Evolutionary conservation across 2,113 vertebrate genomes (phyloP).

Genomic region (Chauna torquata): DNA sequence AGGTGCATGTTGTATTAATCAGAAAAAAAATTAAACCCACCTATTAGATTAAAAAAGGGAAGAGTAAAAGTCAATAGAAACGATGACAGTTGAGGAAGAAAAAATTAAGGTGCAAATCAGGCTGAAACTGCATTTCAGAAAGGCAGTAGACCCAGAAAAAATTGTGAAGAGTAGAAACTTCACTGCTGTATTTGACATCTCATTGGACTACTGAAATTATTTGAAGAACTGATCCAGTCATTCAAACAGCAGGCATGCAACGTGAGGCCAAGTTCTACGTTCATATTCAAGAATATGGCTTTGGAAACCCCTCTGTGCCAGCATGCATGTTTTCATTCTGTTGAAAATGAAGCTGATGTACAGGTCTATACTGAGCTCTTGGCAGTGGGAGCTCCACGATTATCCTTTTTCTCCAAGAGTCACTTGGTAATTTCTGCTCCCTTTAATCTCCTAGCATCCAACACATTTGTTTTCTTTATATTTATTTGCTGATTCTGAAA

Average conservation of each 20-base stretch:
- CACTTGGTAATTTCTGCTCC: not conserved
- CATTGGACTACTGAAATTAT: not conserved
- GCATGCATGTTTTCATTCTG: not conserved
- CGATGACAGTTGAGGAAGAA: not conserved
- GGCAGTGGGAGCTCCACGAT: not conserved
- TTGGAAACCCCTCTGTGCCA: not conserved
- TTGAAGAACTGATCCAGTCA: not conserved
- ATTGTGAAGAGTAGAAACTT: rapidly evolving
- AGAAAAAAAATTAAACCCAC: not conserved
- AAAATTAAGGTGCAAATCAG: not conserved
- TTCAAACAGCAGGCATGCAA: not conserved
- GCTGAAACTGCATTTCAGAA: not conserved
- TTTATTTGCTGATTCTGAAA: conserved; percentile 7
- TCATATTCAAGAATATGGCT: not conserved
- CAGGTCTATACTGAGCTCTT: not conserved
- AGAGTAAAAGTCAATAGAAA: not conserved
- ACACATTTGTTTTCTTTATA: not conserved
- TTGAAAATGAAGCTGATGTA: not conserved
- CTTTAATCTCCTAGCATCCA: not conserved
- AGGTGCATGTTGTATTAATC: not conserved
- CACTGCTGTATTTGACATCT: not conserved
- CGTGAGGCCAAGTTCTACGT: not conserved
- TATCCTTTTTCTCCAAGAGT: not conserved
- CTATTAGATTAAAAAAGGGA: not conserved
- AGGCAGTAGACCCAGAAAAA: not conserved